These are phyloP conservation scores for Tautogolabrus adspersus DNA, from an alignment of 2,113 vertebrate genomes.

Conservation along the genomic window DNA sequence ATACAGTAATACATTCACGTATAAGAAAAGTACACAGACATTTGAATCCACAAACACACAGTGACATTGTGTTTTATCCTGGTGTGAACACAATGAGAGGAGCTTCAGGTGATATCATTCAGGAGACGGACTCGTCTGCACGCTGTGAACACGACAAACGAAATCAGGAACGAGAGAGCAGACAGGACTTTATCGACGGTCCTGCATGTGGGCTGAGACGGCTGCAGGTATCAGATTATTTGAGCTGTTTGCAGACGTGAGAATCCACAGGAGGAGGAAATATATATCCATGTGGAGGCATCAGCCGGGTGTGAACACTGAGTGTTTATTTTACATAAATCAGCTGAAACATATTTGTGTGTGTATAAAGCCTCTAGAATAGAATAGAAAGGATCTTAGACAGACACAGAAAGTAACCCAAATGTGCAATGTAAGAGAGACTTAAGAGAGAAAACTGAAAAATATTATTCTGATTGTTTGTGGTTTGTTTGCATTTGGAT, in stretches of 20 bases:
- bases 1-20: constrained; percentile 1
- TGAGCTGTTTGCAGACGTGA: constrained; percentile 45
- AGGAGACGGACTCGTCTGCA: constrained; percentile 19
- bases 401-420: too few species aligned
- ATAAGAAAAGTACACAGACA: too few species aligned
- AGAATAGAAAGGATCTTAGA: too few species aligned
- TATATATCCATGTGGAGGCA: too few species aligned
- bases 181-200: constrained; percentile 1
- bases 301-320: too few species aligned
- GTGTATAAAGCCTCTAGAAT: too few species aligned
- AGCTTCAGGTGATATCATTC: constrained; percentile 24
- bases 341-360: too few species aligned
- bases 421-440: too few species aligned
- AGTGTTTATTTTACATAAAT: too few species aligned
- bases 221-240: constrained; percentile 61
- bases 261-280: background rate
- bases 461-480: too few species aligned
- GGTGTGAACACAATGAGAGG: background rate
- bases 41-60: background rate
- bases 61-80: constrained; percentile 14
- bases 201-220: constrained; percentile 10
- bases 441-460: too few species aligned
- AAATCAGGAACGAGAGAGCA: background rate
- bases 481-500: too few species aligned
- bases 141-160: constrained; percentile 11